phyloP scores from a whole-genome alignment of 2,797 vertebrate species.

The Triplophysa bombifrons region DNA sequence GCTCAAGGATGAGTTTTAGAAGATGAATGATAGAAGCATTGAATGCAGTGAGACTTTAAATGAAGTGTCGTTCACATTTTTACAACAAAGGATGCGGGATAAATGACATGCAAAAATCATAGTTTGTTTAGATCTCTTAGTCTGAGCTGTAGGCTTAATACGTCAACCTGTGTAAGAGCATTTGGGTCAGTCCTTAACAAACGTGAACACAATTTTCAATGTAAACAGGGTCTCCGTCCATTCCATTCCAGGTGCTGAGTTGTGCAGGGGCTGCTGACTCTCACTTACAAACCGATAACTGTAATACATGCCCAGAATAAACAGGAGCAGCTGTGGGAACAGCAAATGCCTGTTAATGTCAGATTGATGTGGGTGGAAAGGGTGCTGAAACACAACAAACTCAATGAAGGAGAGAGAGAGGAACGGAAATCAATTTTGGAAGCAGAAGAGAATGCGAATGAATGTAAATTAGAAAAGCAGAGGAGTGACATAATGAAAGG shows the following conservation, averaged over 20 bases:
- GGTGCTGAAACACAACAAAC: conserved; percentile 19
- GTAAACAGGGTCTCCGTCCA: not conserved
- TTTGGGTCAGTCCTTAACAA: not conserved
- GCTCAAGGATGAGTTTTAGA: too few species aligned
- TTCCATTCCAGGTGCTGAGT: not conserved
- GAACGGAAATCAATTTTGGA: conserved; percentile 16
- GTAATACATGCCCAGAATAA: conserved; percentile 21
- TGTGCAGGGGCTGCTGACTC: not conserved
- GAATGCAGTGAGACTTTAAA: too few species aligned
- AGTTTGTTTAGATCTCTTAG: too few species aligned
- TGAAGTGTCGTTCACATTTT: too few species aligned
- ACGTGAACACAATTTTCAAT: not conserved
- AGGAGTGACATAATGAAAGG: conserved; percentile 48
- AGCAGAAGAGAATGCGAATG: conserved; percentile 29
- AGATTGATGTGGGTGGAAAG: conserved; percentile 29
- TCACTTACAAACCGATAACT: conserved; percentile 17
- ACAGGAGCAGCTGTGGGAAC: conserved; percentile 22
- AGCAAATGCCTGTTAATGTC: conserved; percentile 22
- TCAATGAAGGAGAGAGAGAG: conserved; percentile 9
- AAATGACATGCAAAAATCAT: too few species aligned
- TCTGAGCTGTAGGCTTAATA: not conserved
- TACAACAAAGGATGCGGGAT: too few species aligned
- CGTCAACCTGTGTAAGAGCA: not conserved
- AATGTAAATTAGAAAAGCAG: conserved; percentile 39
- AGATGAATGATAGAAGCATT: too few species aligned